These are phyloP conservation scores for Platanista minor DNA, from an alignment of 2,113 vertebrate species.

Conservation along the genomic window DNA sequence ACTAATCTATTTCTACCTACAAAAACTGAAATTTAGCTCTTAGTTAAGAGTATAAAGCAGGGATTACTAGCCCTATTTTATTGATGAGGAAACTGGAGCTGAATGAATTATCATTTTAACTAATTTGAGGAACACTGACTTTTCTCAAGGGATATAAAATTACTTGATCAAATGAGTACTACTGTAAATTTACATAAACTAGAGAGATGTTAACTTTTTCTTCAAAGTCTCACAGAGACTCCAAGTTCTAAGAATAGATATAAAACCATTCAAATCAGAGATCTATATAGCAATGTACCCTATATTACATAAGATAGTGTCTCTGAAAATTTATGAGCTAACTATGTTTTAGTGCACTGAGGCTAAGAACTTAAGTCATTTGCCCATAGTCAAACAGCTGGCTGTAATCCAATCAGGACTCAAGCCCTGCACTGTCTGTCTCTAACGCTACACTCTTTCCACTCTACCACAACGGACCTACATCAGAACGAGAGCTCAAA, in stretches of 20 bases:
- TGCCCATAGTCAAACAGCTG: neutral
- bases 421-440: neutral
- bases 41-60: neutral
- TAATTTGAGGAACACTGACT: neutral
- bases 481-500: neutral
- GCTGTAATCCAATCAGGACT: neutral
- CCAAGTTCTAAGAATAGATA: neutral
- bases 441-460: neutral
- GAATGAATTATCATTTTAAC: neutral
- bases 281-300: neutral
- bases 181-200: neutral
- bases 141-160: constrained; percentile 16
- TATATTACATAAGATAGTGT: neutral
- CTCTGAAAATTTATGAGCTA: neutral
- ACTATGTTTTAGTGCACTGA: neutral
- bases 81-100: neutral
- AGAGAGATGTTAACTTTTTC: neutral
- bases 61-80: neutral
- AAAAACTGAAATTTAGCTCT: neutral
- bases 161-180: neutral
- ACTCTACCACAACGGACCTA: neutral
- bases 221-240: neutral
- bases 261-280: neutral
- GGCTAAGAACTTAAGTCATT: neutral
- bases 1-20: neutral